Evolutionary conservation across 1,140 invertebrate genomes (phyloP), one percentile per base, ranked within the genome.

Genomic region (Drosophila varians): DNA sequence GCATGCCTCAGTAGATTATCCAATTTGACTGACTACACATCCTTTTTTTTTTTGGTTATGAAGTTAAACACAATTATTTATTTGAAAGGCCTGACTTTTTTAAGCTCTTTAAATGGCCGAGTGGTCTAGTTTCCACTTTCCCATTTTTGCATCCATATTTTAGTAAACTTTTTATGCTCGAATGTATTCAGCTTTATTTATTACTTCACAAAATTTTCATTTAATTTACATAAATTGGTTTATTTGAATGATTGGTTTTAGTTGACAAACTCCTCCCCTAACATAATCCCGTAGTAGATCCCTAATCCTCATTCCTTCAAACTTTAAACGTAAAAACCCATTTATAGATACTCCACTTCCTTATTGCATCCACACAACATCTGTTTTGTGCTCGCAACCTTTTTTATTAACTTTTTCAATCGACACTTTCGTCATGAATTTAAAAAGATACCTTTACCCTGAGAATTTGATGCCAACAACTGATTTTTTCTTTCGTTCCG

Each of bases 331-430:
- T 3, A 11, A n/a, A 11, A 11, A 31, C 28, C n/a, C n/a, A n/a
- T n/a, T n/a, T n/a, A n/a, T n/a, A n/a, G n/a, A n/a, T n/a, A n/a
- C n/a, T 25, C 19, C 62, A 65, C 40, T 43, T 31, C 26, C 46
- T n/a, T 60, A 49, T 60, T 71, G 68, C 68, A 71, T 71, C 68
- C 54, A 52, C 68, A 52, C 53, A 12, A 38, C 34, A 60, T 38
- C 14, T 58, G 31, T 71, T 38, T 38, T 71, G 49, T 72, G 68
- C 69, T 72, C 69, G 69, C 46, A 60, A 52, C 31, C 26, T 62
- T 68, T 61, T 45, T 5, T 43, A 40, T 36, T 12, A 65, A 34
- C 62, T 43, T 72, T 58, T 72, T 60, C 40, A 42, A 72, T 28
- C 26, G 46, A 57, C 28, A 60, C 56, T 62, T 61, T 51, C 18